Base-by-base conservation (phyloP, 2,888 invertebrate genomes). In the Lithophane socia region DNA sequence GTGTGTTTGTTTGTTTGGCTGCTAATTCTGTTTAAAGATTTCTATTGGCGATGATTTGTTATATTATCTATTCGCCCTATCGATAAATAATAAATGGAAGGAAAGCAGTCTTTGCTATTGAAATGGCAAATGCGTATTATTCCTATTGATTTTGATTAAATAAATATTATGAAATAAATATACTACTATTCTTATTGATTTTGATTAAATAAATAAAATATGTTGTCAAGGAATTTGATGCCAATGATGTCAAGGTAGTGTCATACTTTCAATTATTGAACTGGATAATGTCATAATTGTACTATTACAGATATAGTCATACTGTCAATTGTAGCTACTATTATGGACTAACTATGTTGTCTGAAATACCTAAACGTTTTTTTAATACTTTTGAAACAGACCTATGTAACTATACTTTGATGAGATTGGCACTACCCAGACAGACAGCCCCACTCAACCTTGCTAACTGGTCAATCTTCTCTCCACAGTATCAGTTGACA, bases 1-100 rank as follows among this genome's bases (percentile, higher is more conserved):
- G 49, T 66, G 10, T 54, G 61, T 60, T n/a, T n/a, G 47, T 80
- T 72, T 60, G 47, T 80, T 72, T 60, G 58, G 65, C 8, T 52
- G 24, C 7, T 60, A 29, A 29, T 61, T 18, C 4, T 24, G 16
- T 37, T 61, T 13, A 47, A 7, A 24, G 18, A 56, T 42, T 44
- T n/a, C 0, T 7, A 37, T 52, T 24, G 16, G 24, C 2, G 21
- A 58, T 64, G 9, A 52, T 52, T 76, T 12, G 7, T 16, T 13
- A 13, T 0, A 7, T 13, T 44, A 29, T 16, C 13, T 47, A 3
- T 0, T 9, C 0, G 2, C 13, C 21, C 60, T 49, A 21, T 49
- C 3, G 52, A 42, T 24, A 42, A 12, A 8, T 24, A 16, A 12
- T 16, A 54, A 37, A 37, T 37, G 12, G 12, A n/a, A n/a, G 18